A percentile compares a stretch with the other conserved stretches of the same genome.
Conservation (phyloP, 2,888 invertebrate species). For the Chouioia cunea region DNA sequence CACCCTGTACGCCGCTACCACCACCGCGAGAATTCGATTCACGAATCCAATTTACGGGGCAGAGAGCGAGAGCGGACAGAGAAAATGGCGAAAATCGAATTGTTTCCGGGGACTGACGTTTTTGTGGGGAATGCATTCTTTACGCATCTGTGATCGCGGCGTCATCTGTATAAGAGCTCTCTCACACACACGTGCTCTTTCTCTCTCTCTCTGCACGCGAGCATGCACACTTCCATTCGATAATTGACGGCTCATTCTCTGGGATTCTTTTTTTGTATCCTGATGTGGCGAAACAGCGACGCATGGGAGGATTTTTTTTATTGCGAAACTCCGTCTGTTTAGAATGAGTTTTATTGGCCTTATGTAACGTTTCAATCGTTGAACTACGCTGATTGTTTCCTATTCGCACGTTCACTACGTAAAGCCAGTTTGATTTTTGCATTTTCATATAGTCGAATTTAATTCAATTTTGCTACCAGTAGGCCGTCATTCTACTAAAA, state of each 20-base stretch:
- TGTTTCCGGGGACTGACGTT: conserved; percentile 52
- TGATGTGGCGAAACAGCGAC: background rate
- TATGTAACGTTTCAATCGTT: conserved; percentile 35
- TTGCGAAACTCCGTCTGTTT: background rate
- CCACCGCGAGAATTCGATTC: conserved; percentile 50
- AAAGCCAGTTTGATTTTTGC: no score
- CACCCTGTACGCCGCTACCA: conserved; percentile 2
- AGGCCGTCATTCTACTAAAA: no score
- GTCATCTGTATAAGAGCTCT: conserved; percentile 27
- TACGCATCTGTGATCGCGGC: conserved; percentile 45
- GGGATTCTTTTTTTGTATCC: background rate
- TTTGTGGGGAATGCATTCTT: conserved; percentile 39
- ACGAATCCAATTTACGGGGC: conserved; percentile 46
- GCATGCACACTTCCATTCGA: conserved; percentile 17
- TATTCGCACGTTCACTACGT: conserved; percentile 7
- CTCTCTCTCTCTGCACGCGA: no score
- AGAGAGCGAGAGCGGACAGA: conserved; percentile 50
- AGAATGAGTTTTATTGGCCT: conserved; percentile 17
- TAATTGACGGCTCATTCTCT: conserved; percentile 43
- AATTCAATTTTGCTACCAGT: no score
- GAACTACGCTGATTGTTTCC: conserved; percentile 7
- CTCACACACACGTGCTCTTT: no score
- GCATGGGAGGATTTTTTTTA: background rate
- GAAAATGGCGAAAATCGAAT: conserved; percentile 59
- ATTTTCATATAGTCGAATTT: no score